phyloP scores from a whole-genome alignment of 2,888 invertebrate species.

The Operophtera brumata region DNA sequence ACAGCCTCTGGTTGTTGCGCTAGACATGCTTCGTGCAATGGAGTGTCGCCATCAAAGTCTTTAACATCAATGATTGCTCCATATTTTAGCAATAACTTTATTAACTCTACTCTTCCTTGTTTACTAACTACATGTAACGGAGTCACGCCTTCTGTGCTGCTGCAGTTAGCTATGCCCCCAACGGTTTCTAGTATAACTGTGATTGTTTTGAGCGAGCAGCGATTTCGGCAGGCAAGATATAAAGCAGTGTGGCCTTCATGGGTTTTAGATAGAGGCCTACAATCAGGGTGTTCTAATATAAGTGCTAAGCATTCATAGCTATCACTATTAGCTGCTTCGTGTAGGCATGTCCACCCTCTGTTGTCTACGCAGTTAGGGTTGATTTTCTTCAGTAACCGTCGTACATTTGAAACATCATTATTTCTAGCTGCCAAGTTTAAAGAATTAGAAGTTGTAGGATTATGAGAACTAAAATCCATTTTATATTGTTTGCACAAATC shows the following conservation, averaged over 20 bases:
- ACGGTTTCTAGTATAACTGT: slow-evolving; percentile 58
- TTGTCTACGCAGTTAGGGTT: slow-evolving; percentile 75
- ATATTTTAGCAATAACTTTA: slow-evolving; percentile 63
- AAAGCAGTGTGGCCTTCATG: slow-evolving; percentile 76
- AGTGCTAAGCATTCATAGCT: slow-evolving; percentile 60
- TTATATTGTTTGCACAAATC: background rate
- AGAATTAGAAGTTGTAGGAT: slow-evolving; percentile 71
- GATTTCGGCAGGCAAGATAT: slow-evolving; percentile 66
- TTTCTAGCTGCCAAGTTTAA: slow-evolving; percentile 70
- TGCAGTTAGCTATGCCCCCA: slow-evolving; percentile 65
- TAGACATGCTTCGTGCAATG: slow-evolving; percentile 70
- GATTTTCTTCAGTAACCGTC: slow-evolving; percentile 60
- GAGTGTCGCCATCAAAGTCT: slow-evolving; percentile 76
- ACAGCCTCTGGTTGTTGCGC: slow-evolving; percentile 53
- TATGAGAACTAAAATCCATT: slow-evolving; percentile 78
- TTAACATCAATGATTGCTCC: slow-evolving; percentile 67
- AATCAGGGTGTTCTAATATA: slow-evolving; percentile 59
- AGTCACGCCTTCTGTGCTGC: slow-evolving; percentile 71
- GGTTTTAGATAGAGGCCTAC: slow-evolving; percentile 62
- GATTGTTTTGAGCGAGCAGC: slow-evolving; percentile 58
- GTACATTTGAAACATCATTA: slow-evolving; percentile 59
- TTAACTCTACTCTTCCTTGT: slow-evolving; percentile 62
- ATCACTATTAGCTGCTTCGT: slow-evolving; percentile 73
- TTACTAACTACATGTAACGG: slow-evolving; percentile 67
- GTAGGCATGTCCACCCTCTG: slow-evolving; percentile 77